Conservation (phyloP, 2,113 vertebrate genomes). For the Phodopus roborovskii region DNA sequence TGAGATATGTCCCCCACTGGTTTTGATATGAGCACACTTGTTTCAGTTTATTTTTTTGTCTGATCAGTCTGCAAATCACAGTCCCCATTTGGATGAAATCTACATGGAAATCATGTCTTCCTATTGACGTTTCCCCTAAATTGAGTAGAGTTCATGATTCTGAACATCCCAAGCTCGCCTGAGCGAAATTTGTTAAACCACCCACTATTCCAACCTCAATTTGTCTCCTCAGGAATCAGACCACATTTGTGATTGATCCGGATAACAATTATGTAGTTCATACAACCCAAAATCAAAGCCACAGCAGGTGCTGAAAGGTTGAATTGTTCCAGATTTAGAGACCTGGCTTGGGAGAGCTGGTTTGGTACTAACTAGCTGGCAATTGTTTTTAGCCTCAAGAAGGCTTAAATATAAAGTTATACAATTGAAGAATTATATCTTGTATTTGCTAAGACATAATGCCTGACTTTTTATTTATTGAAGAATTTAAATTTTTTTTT, state of each 20-base stretch:
- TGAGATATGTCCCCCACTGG: not conserved
- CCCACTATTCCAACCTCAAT: slow-evolving; percentile 3
- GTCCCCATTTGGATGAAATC: not conserved
- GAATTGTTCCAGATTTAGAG: not conserved
- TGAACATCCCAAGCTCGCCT: slow-evolving; percentile 16
- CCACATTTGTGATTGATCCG: slow-evolving; percentile 40
- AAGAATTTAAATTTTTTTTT: slow-evolving; percentile 33
- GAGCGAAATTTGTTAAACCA: slow-evolving; percentile 53
- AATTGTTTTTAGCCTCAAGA: slow-evolving; percentile 44
- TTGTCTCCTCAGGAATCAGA: slow-evolving; percentile 39
- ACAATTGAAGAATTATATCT: not conserved
- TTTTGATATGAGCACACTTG: not conserved
- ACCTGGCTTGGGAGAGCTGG: slow-evolving; percentile 11
- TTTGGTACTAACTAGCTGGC: not conserved
- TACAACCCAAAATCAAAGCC: slow-evolving; percentile 20
- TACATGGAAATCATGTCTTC: slow-evolving; percentile 43
- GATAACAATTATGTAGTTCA: slow-evolving; percentile 17
- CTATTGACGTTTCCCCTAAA: slow-evolving; percentile 44
- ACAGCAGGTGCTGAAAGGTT: slow-evolving; percentile 38
- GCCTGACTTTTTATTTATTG: not conserved
- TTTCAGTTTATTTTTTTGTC: not conserved
- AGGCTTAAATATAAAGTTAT: slow-evolving; percentile 29
- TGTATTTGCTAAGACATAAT: not conserved
- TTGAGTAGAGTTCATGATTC: slow-evolving; percentile 38
- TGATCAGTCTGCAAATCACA: not conserved